Evolutionary conservation across 2,888 invertebrate species (phyloP).

Genomic region (Caprella mutica): DNA sequence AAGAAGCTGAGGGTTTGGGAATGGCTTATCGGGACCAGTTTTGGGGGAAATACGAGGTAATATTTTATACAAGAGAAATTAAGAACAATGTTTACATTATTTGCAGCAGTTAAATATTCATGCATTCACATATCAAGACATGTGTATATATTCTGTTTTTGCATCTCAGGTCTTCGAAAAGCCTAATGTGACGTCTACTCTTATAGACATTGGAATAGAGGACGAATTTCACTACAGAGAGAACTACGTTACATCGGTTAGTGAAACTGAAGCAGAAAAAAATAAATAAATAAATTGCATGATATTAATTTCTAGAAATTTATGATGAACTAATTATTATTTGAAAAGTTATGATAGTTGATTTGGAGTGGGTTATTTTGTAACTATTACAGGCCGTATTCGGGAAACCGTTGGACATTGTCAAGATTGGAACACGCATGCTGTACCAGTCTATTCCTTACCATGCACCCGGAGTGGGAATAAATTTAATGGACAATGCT

Average conservation of each 20-base stretch:
- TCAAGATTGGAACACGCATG: conserved; percentile 2
- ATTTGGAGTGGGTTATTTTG: too few relatives aligned
- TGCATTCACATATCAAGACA: too few relatives aligned
- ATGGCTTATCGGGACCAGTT: conserved; percentile 14
- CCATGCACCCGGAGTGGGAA: conserved; percentile 24
- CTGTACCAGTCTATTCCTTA: conserved; percentile 24
- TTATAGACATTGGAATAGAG: conserved; percentile 7
- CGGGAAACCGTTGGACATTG: not conserved
- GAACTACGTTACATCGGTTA: conserved; percentile 21
- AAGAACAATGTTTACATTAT: too few relatives aligned
- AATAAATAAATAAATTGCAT: too few relatives aligned
- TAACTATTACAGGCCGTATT: conserved; percentile 11
- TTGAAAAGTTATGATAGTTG: too few relatives aligned
- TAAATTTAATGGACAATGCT: conserved; percentile 25
- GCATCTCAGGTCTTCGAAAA: conserved; percentile 8
- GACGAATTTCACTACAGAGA: conserved; percentile 18
- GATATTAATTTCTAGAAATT: too few relatives aligned
- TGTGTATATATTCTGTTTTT: too few relatives aligned
- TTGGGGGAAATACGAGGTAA: conserved; percentile 15
- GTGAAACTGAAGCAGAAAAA: too few relatives aligned
- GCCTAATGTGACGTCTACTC: conserved; percentile 6
- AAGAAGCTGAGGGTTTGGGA: not conserved
- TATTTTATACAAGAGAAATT: too few relatives aligned
- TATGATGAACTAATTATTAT: too few relatives aligned
- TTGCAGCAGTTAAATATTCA: too few relatives aligned